Evolutionary conservation across 2,113 vertebrate species (phyloP), one percentile per base, ranked within the genome.

Genomic region (Seriola dumerili): DNA sequence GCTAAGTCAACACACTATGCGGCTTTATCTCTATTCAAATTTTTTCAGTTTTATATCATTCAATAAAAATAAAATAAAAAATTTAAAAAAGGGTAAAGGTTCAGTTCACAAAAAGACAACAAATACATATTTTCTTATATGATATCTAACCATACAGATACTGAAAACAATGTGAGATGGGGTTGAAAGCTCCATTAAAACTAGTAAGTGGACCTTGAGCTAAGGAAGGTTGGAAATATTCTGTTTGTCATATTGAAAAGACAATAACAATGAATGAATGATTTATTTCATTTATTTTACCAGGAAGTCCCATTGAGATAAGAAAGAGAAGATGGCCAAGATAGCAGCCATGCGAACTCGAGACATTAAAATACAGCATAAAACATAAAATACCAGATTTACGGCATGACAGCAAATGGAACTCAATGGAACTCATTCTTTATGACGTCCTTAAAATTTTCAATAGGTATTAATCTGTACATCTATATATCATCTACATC

Each of bases 1-100:
- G 78, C 59, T 23, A 55, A 76, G 65, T 70, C 69, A 70, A 84
- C 19, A 44, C 59, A 17, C 34, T 14, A 65, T 57, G 40, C 40
- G 58, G 46, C 46, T 68, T 69, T 68, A 9, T 78, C 59, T 71
- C 29, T 16, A 0, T 46, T 8, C 2, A 4, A 5, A 5, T 25
- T 25, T n/a, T 65, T 55, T 59, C 38, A 13, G 50, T 63, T 54
- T 23, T 3, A 1, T 9, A 46, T 32, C 14, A 25, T 0, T 46
- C 29, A 38, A 5, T 7, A 14, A 32, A 68, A 29, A 67, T 9
- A 14, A 32, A 68, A 29, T 9, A 13, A 32, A 68, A 29, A 67
- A 23, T 23, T 23, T 9, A 14, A 32, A 68, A 29, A 67, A 23
- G 44, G 16, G 64, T 21, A 66, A 34, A 50, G 21, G 44, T 73